Evolutionary conservation across 2,797 vertebrate species (phyloP).

Genomic region (Acipenser ruthenus): DNA sequence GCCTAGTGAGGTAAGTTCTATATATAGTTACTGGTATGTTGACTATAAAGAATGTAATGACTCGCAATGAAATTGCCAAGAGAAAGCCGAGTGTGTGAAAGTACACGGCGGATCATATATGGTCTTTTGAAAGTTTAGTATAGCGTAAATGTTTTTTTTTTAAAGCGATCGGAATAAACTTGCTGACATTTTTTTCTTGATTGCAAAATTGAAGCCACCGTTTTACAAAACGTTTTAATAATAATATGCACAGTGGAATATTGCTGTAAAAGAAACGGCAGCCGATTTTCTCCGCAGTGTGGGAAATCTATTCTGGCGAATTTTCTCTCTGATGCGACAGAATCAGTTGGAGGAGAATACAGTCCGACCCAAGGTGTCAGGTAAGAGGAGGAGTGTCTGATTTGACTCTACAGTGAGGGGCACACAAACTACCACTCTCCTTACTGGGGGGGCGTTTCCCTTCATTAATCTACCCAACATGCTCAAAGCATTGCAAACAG

Average conservation of each 20-base stretch:
- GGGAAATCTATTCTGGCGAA: constrained; percentile 87
- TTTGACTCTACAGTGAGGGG: neutral
- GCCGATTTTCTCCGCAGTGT: constrained; percentile 53
- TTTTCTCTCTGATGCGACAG: constrained; percentile 76
- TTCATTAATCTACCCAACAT: too few species aligned
- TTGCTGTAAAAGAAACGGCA: too few species aligned
- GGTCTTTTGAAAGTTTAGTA: neutral
- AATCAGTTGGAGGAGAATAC: constrained; percentile 73
- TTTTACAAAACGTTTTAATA: too few species aligned
- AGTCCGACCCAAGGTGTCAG: constrained; percentile 86
- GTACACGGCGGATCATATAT: neutral
- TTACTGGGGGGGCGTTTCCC: too few species aligned
- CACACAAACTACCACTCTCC: neutral
- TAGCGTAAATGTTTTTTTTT: neutral
- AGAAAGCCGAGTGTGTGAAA: neutral
- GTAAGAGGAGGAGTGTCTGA: constrained; percentile 41
- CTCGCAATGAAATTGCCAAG: neutral
- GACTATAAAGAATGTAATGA: neutral
- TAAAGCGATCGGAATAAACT: too few species aligned
- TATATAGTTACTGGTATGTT: neutral
- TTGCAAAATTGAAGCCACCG: neutral
- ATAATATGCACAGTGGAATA: too few species aligned
- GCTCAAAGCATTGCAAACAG: too few species aligned
- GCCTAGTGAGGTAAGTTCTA: constrained; percentile 71
- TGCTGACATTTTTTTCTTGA: neutral